Evolutionary conservation across 1,140 invertebrate genomes (phyloP).

Genomic region (Ladona fulva): DNA sequence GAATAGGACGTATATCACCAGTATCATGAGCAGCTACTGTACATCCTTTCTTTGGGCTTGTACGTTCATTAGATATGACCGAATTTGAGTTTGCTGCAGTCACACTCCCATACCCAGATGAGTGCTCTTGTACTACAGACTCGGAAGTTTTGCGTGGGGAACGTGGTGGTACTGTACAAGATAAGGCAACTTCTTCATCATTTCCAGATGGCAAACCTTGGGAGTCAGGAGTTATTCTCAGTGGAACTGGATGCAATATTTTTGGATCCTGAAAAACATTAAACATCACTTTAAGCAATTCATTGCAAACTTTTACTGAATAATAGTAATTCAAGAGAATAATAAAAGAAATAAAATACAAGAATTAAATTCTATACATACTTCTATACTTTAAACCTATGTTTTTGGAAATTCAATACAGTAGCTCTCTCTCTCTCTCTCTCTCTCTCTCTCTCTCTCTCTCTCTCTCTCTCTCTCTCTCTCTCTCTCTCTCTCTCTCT

Average conservation of each 20-base stretch:
- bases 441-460: too few species aligned
- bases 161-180: not conserved
- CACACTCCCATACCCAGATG: not conserved
- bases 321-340: too few species aligned
- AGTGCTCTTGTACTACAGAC: not conserved
- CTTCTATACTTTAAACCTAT: too few species aligned
- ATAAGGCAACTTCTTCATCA: not conserved
- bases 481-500: too few species aligned
- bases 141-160: not conserved
- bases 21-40: slow-evolving; percentile 17
- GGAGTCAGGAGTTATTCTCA: slow-evolving; percentile 68
- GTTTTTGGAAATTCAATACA: too few species aligned
- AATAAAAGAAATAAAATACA: not conserved
- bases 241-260: slow-evolving; percentile 84
- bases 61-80: slow-evolving; percentile 33
- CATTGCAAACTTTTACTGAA: too few species aligned
- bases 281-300: not conserved
- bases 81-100: not conserved
- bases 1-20: slow-evolving; percentile 49
- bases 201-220: slow-evolving; percentile 35
- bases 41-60: slow-evolving; percentile 42
- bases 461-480: too few species aligned
- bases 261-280: slow-evolving; percentile 63
- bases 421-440: too few species aligned
- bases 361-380: slow-evolving; percentile 12